Conservation (phyloP, 2,888 invertebrate genomes). For the Cosmia trapezina region DNA sequence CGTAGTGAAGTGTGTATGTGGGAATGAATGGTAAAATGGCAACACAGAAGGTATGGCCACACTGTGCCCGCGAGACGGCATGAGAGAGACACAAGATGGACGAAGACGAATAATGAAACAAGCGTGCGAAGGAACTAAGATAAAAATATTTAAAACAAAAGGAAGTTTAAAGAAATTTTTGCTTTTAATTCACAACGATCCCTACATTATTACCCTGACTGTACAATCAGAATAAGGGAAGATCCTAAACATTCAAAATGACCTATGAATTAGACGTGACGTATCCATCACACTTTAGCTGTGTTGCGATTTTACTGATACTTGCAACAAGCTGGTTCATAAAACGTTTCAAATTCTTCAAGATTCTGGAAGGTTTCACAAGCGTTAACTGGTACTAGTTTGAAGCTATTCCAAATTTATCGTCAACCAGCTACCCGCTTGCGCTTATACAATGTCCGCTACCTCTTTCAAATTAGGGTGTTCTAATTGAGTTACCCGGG, state of each 20-base stretch:
- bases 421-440: slow-evolving; percentile 6
- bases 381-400: neutral
- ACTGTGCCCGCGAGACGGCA: too few relatives aligned
- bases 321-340: neutral
- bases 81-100: too few relatives aligned
- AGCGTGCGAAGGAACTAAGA: too few relatives aligned
- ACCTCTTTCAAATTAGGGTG: slow-evolving; percentile 44
- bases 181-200: too few relatives aligned
- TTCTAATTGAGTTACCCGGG: slow-evolving; percentile 60
- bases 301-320: neutral
- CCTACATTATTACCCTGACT: too few relatives aligned
- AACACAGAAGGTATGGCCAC: too few relatives aligned
- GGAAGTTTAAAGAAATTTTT: too few relatives aligned
- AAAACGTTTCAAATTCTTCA: neutral
- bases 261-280: too few relatives aligned
- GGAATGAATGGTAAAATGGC: too few relatives aligned
- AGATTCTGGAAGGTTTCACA: neutral
- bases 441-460: neutral
- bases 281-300: neutral
- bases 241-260: neutral
- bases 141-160: too few relatives aligned
- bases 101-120: too few relatives aligned
- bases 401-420: neutral
- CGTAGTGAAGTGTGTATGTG: too few relatives aligned
- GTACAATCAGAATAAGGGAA: neutral